Percentiles rank a stretch among this genome's conserved stretches.
These are phyloP conservation scores for Heterodera schachtii DNA, from an alignment of 1,140 invertebrate genomes.

Conservation along the genomic window DNA sequence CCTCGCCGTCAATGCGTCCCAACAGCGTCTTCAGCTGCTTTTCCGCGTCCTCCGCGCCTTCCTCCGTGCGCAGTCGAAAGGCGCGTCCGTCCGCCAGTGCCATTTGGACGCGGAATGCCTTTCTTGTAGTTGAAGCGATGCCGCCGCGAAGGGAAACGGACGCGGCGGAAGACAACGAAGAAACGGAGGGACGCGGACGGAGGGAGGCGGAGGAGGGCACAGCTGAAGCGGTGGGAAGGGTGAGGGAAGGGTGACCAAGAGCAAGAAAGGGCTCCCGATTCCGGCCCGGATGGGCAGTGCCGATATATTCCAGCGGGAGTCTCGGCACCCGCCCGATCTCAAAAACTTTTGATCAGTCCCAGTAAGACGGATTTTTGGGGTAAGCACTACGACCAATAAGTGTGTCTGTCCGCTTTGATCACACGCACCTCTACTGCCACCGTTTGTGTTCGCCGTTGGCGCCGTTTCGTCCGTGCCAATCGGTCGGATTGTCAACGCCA, in stretches of 20 bases:
- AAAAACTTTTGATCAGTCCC: slow-evolving; percentile 1
- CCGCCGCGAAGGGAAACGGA: neutral
- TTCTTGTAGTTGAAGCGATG: neutral
- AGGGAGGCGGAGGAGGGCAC: neutral
- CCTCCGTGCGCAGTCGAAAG: slow-evolving; percentile 35
- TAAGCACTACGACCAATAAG: no score
- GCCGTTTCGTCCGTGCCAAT: neutral
- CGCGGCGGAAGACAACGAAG: neutral
- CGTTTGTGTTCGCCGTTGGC: neutral
- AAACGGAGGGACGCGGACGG: neutral
- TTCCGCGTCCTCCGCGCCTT: slow-evolving; percentile 2
- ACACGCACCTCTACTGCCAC: neutral
- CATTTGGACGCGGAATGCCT: slow-evolving; percentile 34
- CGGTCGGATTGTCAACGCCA: slow-evolving; percentile 14
- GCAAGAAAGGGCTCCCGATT: neutral
- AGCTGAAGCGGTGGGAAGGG: neutral
- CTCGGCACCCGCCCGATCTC: neutral
- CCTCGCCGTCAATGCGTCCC: slow-evolving; percentile 8
- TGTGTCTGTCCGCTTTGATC: no score
- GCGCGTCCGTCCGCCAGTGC: slow-evolving; percentile 23
- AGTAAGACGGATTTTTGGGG: no score
- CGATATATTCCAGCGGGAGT: no score
- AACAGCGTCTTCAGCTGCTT: slow-evolving; percentile 33
- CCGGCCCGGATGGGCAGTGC: no score
- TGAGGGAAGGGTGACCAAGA: neutral